Evolutionary conservation across 2,888 invertebrate species (phyloP).

Genomic region (Agonopterix arenella): DNA sequence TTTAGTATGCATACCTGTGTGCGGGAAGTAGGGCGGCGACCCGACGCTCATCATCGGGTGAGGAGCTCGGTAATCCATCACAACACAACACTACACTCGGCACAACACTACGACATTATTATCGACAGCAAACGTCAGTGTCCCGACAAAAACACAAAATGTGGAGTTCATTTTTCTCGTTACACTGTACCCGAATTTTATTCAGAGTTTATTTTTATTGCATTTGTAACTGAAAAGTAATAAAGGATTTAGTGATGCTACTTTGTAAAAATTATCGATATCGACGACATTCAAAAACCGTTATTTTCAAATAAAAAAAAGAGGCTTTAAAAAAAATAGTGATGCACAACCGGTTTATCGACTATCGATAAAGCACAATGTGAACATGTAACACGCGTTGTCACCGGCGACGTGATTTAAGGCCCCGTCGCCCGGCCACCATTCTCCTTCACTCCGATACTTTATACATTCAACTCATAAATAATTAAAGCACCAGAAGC

Average conservation of each 20-base stretch:
- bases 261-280: background rate
- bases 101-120: conserved; percentile 15
- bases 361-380: conserved; percentile 8
- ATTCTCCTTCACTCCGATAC: conserved; percentile 9
- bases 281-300: too few relatives aligned
- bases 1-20: conserved; percentile 48
- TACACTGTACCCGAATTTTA: too few relatives aligned
- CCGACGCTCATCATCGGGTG: conserved; percentile 58
- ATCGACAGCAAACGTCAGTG: conserved; percentile 12
- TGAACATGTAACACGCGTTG: conserved; percentile 15
- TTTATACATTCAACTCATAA: conserved; percentile 30
- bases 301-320: too few relatives aligned
- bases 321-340: background rate
- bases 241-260: background rate
- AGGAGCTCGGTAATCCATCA: conserved; percentile 68
- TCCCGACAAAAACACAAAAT: conserved; percentile 3
- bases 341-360: conserved; percentile 21
- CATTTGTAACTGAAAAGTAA: background rate
- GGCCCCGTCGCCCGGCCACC: conserved; percentile 11
- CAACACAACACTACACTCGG: conserved; percentile 19
- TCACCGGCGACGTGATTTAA: conserved; percentile 39
- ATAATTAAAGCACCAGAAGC: conserved; percentile 28
- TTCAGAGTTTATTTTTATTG: background rate
- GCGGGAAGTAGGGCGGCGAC: conserved; percentile 58
- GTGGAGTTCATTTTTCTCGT: too few relatives aligned